These are phyloP conservation scores for Melanostoma scalare DNA, from an alignment of 2,888 invertebrate genomes.

Conservation along the genomic window DNA sequence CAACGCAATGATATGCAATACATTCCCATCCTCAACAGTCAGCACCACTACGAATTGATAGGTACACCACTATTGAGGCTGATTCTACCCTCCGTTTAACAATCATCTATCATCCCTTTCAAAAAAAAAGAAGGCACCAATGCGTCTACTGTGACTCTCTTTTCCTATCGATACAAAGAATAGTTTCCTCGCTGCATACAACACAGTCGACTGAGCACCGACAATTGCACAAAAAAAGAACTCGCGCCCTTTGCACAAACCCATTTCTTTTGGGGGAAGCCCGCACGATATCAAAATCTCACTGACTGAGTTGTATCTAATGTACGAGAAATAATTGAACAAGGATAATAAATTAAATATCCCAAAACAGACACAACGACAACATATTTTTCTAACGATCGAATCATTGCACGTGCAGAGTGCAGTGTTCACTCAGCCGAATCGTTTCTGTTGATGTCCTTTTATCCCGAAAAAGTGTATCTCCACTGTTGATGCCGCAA, in stretches of 20 bases:
- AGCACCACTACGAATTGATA: conserved; percentile 70
- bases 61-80: conserved; percentile 67
- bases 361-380: conserved; percentile 23
- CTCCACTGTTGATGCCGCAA: conserved; percentile 64
- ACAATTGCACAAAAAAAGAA: conserved; percentile 50
- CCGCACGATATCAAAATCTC: conserved; percentile 63
- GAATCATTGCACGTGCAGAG: conserved; percentile 65
- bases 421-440: conserved; percentile 49
- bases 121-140: conserved; percentile 57
- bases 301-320: conserved; percentile 37
- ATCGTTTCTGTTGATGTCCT: conserved; percentile 31
- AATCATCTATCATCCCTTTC: conserved; percentile 69
- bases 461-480: neutral
- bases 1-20: conserved; percentile 44
- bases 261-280: conserved; percentile 44
- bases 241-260: conserved; percentile 72
- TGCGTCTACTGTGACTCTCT: conserved; percentile 56
- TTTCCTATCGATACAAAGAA: conserved; percentile 31
- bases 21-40: conserved; percentile 49
- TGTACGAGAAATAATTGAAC: conserved; percentile 67
- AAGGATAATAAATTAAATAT: conserved; percentile 70
- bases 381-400: conserved; percentile 22
- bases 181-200: conserved; percentile 38
- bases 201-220: conserved; percentile 51
- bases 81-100: conserved; percentile 35